These are phyloP conservation scores for Stenodema calcarata DNA, from an alignment of 2,888 invertebrate species.

Conservation along the genomic window DNA sequence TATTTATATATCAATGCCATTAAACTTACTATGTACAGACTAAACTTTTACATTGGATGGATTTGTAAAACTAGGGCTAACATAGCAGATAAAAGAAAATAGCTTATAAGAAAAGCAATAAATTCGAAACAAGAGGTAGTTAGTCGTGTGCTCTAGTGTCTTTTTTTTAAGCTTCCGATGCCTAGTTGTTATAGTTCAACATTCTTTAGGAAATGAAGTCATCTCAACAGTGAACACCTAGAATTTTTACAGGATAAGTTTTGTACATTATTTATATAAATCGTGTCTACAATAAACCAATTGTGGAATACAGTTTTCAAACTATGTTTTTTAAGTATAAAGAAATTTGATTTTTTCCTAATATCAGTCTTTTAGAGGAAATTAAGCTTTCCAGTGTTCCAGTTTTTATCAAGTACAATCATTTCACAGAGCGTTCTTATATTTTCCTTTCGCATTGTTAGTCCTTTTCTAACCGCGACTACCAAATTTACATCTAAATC, in stretches of 20 bases:
- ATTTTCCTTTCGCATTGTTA: conserved; percentile 23
- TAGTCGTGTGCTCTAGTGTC: conserved; percentile 42
- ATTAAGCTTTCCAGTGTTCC: conserved; percentile 52
- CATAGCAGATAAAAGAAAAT: conserved; percentile 26
- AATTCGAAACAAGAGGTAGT: conserved; percentile 49
- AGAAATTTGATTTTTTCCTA: conserved; percentile 52
- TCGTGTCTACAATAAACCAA: conserved; percentile 21
- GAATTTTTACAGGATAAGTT: conserved; percentile 43
- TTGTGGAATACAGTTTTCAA: conserved; percentile 36
- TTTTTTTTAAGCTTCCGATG: neutral
- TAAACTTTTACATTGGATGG: conserved; percentile 54
- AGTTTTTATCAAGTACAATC: conserved; percentile 44
- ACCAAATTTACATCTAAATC: conserved; percentile 37
- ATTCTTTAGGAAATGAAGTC: conserved; percentile 26
- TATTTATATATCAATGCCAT: neutral
- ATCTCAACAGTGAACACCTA: conserved; percentile 30
- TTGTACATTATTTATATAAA: conserved; percentile 44
- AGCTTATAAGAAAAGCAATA: conserved; percentile 24
- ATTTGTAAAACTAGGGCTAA: conserved; percentile 51
- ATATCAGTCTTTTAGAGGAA: conserved; percentile 55
- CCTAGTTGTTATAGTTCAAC: neutral
- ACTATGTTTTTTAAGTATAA: conserved; percentile 49
- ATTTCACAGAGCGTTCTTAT: conserved; percentile 32
- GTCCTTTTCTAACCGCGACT: conserved; percentile 39
- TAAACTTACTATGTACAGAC: conserved; percentile 51